Conservation (phyloP, 2,888 invertebrate species). For the Zaprionus obscuricornis region DNA sequence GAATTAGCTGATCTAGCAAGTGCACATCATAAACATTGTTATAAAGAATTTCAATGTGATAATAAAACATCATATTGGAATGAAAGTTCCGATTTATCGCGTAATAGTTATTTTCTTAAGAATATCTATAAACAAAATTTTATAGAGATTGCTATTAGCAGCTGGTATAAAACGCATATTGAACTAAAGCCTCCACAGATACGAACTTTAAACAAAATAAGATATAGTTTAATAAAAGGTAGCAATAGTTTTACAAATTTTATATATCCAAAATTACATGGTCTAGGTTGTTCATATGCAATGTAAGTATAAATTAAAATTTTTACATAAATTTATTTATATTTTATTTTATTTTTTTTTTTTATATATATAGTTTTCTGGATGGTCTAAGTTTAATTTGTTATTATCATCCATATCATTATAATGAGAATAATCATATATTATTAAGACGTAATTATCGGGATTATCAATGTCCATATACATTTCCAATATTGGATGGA, state of each 20-base stretch:
- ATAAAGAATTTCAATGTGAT: not conserved
- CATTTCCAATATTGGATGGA: conserved; percentile 17
- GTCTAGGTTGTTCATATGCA: conserved; percentile 41
- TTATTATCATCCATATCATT: conserved; percentile 18
- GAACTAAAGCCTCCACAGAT: not conserved
- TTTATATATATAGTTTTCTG: conserved; percentile 7
- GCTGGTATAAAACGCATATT: conserved; percentile 35
- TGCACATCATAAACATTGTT: conserved; percentile 12
- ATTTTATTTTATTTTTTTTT: not conserved
- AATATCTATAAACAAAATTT: conserved; percentile 15
- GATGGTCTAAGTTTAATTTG: conserved; percentile 37
- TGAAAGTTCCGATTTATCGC: not conserved
- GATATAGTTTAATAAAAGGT: not conserved
- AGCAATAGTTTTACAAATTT: conserved; percentile 29
- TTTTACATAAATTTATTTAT: not conserved
- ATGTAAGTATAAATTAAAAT: conserved; percentile 6
- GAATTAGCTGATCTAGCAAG: conserved; percentile 30
- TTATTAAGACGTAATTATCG: not conserved
- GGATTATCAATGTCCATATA: conserved; percentile 29
- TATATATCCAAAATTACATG: conserved; percentile 8
- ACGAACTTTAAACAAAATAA: accelerated
- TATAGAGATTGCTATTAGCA: conserved; percentile 9
- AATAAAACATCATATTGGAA: no score
- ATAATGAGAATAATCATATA: not conserved
- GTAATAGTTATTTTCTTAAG: conserved; percentile 16